phyloP scores from a whole-genome alignment of 2,888 invertebrate genomes.

The Athripsodes cinereus region DNA sequence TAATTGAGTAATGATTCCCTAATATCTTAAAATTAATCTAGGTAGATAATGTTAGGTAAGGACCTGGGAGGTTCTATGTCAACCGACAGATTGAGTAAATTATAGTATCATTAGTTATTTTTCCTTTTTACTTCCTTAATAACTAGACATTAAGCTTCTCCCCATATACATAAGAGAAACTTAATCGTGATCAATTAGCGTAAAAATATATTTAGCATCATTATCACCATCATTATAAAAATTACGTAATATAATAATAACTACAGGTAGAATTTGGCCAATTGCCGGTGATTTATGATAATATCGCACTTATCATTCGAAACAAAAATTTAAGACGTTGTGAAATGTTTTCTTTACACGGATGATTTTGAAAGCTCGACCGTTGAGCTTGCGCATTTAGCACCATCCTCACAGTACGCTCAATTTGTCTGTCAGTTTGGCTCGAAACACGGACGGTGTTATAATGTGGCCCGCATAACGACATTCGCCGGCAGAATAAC shows the following conservation, averaged over 20 bases:
- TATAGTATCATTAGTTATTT: too few relatives aligned
- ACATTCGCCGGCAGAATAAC: neutral
- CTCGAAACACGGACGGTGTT: constrained; percentile 11
- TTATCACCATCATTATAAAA: too few relatives aligned
- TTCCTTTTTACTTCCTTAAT: too few relatives aligned
- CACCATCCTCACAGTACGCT: constrained; percentile 1
- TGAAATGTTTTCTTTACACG: constrained; percentile 4
- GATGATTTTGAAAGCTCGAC: constrained; percentile 8
- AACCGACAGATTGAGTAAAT: too few relatives aligned
- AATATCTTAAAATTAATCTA: too few relatives aligned
- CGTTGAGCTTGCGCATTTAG: constrained; percentile 19
- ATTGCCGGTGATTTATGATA: neutral
- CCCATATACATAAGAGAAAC: too few relatives aligned
- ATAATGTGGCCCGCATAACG: neutral
- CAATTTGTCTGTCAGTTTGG: constrained; percentile 17
- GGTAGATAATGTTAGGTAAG: too few relatives aligned
- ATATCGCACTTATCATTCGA: neutral
- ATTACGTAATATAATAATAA: neutral
- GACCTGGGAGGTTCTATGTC: too few relatives aligned
- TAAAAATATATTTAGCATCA: too few relatives aligned
- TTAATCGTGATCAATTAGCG: too few relatives aligned
- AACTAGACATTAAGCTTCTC: too few relatives aligned
- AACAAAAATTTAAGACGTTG: constrained; percentile 1
- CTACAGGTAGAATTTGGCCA: neutral
- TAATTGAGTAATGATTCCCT: too few relatives aligned